Conservation (phyloP, 1,140 invertebrate genomes). For the Meloidogyne floridensis region DNA sequence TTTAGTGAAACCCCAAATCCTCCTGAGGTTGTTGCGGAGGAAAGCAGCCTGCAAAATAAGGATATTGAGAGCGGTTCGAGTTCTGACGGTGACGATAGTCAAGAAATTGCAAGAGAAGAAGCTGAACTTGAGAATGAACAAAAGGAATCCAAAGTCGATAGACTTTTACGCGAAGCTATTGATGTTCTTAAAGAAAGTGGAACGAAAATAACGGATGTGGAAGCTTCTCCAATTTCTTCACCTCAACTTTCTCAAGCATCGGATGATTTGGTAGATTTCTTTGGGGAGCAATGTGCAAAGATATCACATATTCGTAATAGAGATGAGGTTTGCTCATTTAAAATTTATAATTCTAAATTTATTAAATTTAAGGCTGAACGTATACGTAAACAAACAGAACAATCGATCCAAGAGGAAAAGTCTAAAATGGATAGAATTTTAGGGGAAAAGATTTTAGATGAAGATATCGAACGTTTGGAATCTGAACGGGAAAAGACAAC, state of each 20-base stretch:
- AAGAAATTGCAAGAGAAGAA: constrained; percentile 5
- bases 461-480: constrained; percentile 30
- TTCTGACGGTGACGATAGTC: constrained; percentile 4
- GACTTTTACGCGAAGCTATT: constrained; percentile 27
- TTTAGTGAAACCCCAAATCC: neutral
- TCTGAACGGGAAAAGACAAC: constrained; percentile 24
- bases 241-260: constrained; percentile 23
- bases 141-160: constrained; percentile 21
- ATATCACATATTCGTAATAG: constrained; percentile 51
- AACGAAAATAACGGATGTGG: constrained; percentile 12
- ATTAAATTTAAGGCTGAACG: constrained; percentile 35
- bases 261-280: constrained; percentile 43
- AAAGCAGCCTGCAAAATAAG: neutral
- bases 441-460: constrained; percentile 17
- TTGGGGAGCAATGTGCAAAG: constrained; percentile 56
- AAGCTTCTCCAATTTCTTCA: constrained; percentile 31
- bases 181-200: constrained; percentile 14
- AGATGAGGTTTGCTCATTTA: constrained; percentile 24
- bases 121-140: constrained; percentile 6
- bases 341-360: neutral
- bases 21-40: neutral
- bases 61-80: constrained; percentile 16
- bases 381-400: constrained; percentile 46
- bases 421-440: constrained; percentile 17
- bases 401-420: constrained; percentile 37